Percentiles rank a stretch among this genome's conserved stretches.
These are phyloP conservation scores for Rhabdophis nuchalis DNA, from an alignment of 2,797 vertebrate species.

Conservation along the genomic window DNA sequence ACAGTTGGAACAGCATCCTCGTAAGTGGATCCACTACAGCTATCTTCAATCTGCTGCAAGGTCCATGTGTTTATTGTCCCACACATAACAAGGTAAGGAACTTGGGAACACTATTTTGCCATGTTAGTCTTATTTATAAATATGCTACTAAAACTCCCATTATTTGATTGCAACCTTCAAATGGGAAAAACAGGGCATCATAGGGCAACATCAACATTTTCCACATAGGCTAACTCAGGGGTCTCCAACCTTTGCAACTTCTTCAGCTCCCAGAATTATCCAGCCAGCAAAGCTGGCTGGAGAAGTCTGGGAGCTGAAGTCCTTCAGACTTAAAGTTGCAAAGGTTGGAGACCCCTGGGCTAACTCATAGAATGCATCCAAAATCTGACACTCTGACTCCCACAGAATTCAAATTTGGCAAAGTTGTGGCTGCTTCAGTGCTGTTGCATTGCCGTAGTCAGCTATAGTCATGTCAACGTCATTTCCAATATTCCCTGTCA, in stretches of 20 bases:
- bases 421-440: background rate
- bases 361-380: background rate
- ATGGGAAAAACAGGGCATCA: background rate
- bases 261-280: too few relatives aligned
- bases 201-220: background rate
- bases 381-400: background rate
- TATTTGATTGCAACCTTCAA: background rate
- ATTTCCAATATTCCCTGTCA: background rate
- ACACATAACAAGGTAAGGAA: background rate
- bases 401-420: background rate
- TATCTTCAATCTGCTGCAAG: background rate
- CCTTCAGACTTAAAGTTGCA: too few relatives aligned
- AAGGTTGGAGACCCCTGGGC: too few relatives aligned
- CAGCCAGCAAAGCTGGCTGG: too few relatives aligned
- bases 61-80: background rate
- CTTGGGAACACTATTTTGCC: background rate
- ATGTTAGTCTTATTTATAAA: background rate
- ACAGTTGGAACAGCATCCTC: background rate
- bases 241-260: too few relatives aligned
- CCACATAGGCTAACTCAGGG: background rate
- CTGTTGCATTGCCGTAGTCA: background rate
- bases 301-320: too few relatives aligned
- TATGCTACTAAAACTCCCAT: background rate
- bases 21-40: background rate
- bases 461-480: background rate